Conservation (phyloP, 2,113 vertebrate genomes). For the Mormoops blainvillei region DNA sequence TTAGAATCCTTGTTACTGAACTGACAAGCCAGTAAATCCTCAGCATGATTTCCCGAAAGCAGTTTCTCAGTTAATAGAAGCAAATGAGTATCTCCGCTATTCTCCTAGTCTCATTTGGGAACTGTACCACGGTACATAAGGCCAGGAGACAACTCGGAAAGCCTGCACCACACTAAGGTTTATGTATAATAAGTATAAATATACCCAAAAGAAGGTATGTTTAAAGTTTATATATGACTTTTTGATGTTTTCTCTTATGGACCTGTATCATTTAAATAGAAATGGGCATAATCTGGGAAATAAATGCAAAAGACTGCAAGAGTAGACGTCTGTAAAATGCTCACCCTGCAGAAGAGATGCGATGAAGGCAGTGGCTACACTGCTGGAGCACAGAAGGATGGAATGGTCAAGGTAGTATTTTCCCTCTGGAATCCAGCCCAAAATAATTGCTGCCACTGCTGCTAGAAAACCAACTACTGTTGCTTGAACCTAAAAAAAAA, state of each 20-base stretch:
- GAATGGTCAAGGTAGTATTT: conserved; percentile 94
- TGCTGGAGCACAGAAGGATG: conserved; percentile 93
- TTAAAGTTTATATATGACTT: not conserved
- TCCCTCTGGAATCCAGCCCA: conserved; percentile 97
- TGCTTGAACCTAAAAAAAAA: conserved; percentile 89
- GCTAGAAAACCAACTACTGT: conserved; percentile 97
- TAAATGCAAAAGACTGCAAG: not conserved
- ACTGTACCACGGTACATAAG: not conserved
- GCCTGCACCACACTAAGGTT: not conserved
- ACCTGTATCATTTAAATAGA: not conserved
- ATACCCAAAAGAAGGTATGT: not conserved
- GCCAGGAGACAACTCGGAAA: not conserved
- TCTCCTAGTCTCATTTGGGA: not conserved
- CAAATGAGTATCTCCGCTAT: not conserved
- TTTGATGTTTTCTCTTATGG: not conserved
- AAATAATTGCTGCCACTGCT: conserved; percentile 91
- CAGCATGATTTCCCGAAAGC: conserved; percentile 27
- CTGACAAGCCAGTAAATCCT: not conserved
- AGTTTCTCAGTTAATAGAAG: conserved; percentile 23
- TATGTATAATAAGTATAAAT: not conserved
- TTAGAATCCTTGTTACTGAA: conserved; percentile 25
- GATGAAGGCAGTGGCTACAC: conserved; percentile 96
- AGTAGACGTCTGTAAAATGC: not conserved
- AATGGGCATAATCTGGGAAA: not conserved
- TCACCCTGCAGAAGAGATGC: conserved; percentile 95